Percentiles rank a stretch among this genome's conserved stretches.
phyloP scores from a whole-genome alignment of 2,113 vertebrate genomes.

The Lycocorax pyrrhopterus region DNA sequence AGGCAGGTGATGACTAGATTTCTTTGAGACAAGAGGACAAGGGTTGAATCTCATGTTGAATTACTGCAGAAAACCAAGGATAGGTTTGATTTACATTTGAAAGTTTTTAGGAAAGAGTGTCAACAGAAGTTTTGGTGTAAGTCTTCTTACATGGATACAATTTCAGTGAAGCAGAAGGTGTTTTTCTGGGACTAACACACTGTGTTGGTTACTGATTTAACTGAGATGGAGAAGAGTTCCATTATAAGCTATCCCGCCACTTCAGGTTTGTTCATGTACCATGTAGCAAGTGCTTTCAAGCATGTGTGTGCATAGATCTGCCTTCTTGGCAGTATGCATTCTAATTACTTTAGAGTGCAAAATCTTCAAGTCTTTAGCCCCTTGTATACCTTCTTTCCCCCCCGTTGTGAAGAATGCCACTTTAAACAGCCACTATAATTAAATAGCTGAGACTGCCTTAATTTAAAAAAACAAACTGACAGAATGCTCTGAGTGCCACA shows the following conservation, averaged over 20 bases:
- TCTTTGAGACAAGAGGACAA: not conserved
- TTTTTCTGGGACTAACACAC: not conserved
- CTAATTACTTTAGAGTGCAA: not conserved
- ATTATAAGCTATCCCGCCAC: not conserved
- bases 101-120: not conserved
- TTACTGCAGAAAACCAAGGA: not conserved
- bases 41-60: not conserved
- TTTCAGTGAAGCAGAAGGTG: not conserved
- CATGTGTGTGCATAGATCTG: not conserved
- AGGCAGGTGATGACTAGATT: not conserved
- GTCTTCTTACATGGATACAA: fast-evolving
- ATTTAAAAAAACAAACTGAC: not conserved
- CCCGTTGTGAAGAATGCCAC: not conserved
- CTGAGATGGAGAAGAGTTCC: not conserved
- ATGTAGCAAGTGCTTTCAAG: not conserved
- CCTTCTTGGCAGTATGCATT: not conserved
- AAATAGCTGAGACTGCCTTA: not conserved
- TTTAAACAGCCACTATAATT: not conserved
- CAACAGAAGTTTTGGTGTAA: not conserved
- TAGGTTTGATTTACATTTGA: not conserved
- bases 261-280: not conserved
- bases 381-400: not conserved
- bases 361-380: not conserved
- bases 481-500: not conserved
- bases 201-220: not conserved